These are phyloP conservation scores for Clunio marinus DNA, from an alignment of 2,888 invertebrate genomes.

Conservation along the genomic window DNA sequence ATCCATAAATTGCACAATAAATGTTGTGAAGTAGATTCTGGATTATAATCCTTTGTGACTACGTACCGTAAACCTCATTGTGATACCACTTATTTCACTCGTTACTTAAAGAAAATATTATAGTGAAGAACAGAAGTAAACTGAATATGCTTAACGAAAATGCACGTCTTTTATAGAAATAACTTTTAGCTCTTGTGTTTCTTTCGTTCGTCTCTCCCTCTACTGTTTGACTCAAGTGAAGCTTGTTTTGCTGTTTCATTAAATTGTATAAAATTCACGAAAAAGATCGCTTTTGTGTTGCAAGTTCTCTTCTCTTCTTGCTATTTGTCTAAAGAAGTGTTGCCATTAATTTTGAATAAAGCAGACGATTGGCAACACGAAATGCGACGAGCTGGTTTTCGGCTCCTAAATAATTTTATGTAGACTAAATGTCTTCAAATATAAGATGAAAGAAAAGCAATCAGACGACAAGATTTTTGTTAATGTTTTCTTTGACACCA, in stretches of 20 bases:
- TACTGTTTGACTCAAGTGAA: neutral
- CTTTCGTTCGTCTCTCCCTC: conserved; percentile 25
- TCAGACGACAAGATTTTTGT: too few relatives aligned
- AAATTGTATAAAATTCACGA: conserved; percentile 2
- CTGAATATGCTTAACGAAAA: conserved; percentile 29
- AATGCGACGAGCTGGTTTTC: neutral
- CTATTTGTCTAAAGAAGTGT: too few relatives aligned
- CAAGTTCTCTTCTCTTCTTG: too few relatives aligned
- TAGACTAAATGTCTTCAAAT: too few relatives aligned
- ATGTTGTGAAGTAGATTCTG: neutral
- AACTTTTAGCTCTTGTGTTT: conserved; percentile 19
- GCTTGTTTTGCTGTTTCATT: conserved; percentile 26
- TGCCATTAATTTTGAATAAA: too few relatives aligned
- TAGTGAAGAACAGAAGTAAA: conserved; percentile 39
- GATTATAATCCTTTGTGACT: neutral
- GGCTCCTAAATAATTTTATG: neutral
- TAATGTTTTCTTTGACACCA: too few relatives aligned
- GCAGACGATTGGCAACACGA: neutral
- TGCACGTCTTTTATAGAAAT: conserved; percentile 33
- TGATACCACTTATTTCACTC: conserved; percentile 26
- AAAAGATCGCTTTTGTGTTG: conserved; percentile 13
- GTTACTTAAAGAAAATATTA: conserved; percentile 6
- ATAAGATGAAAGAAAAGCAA: too few relatives aligned
- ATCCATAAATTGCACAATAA: neutral
- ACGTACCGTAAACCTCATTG: conserved; percentile 38